Evolutionary conservation across 2,797 vertebrate species (phyloP).

Genomic region (Chanos chanos): DNA sequence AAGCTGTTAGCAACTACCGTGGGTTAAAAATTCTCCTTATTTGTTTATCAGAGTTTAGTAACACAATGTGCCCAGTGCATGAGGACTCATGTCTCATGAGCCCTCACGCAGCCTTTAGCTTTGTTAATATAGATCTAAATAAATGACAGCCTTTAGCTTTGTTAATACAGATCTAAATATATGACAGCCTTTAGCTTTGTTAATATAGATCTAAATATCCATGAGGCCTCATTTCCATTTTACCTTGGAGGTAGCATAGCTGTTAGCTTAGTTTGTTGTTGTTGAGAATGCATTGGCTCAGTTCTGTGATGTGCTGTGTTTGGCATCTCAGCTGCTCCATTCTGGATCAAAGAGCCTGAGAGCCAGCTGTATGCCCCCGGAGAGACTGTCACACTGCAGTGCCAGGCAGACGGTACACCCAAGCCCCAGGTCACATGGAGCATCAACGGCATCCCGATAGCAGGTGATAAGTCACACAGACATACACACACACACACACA

Average conservation of each 20-base stretch:
- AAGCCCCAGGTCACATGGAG: slow-evolving; percentile 77
- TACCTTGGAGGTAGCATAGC: neutral
- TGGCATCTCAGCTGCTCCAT: slow-evolving; percentile 76
- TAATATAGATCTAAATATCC: neutral
- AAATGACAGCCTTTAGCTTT: too few relatives aligned
- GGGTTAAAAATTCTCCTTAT: slow-evolving; percentile 8
- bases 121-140: too few relatives aligned
- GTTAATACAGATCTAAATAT: too few relatives aligned
- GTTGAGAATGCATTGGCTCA: neutral
- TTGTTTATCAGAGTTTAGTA: neutral
- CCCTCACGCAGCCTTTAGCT: too few relatives aligned
- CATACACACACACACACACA: too few relatives aligned
- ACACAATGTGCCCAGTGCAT: too few relatives aligned
- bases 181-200: neutral
- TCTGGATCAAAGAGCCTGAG: slow-evolving; percentile 78
- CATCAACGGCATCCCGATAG: slow-evolving; percentile 75
- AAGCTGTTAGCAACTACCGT: neutral
- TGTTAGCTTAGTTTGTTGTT: neutral
- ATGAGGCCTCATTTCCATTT: neutral
- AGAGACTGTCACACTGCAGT: slow-evolving; percentile 79
- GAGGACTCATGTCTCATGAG: too few relatives aligned
- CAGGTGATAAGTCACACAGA: slow-evolving; percentile 58
- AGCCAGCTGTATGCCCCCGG: slow-evolving; percentile 80
- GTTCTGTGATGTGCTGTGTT: slow-evolving; percentile 6
- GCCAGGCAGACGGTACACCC: slow-evolving; percentile 82